These are phyloP conservation scores for Drosophila rhopaloa DNA, from an alignment of 1,140 invertebrate genomes.

Conservation along the genomic window DNA sequence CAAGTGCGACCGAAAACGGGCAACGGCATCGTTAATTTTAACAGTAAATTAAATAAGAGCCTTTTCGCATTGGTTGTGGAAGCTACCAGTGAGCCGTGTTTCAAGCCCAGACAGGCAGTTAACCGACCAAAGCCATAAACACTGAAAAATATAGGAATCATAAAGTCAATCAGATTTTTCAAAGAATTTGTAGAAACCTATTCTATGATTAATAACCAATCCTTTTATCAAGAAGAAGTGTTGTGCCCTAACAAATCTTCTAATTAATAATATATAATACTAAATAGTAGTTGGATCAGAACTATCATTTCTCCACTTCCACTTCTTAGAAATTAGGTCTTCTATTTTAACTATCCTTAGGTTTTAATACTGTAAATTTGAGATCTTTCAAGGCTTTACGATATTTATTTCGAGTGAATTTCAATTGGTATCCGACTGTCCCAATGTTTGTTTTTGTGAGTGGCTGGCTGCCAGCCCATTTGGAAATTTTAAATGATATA, in stretches of 20 bases:
- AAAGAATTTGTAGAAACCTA: background rate
- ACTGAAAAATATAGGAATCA: constrained; percentile 4
- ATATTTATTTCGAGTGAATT: constrained; percentile 13
- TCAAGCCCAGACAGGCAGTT: constrained; percentile 27
- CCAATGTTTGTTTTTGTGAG: constrained; percentile 17
- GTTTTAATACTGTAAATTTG: background rate
- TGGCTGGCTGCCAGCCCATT: constrained; percentile 57
- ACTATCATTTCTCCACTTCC: too few relatives aligned
- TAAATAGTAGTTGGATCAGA: too few relatives aligned
- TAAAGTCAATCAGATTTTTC: background rate
- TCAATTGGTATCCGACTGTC: constrained; percentile 13
- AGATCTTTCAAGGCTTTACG: background rate
- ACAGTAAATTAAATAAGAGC: constrained; percentile 80
- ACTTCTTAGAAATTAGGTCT: too few relatives aligned
- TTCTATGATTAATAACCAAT: too few relatives aligned
- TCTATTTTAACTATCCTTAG: too few relatives aligned
- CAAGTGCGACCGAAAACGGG: constrained; percentile 41
- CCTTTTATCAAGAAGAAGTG: too few relatives aligned
- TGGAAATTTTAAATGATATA: constrained; percentile 77
- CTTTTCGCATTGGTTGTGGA: constrained; percentile 48
- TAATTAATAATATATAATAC: too few relatives aligned
- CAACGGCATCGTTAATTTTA: constrained; percentile 73
- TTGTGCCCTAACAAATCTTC: too few relatives aligned
- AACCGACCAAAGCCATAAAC: constrained; percentile 41
- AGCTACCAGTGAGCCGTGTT: constrained; percentile 13